Base-by-base conservation (phyloP, 1,140 invertebrate genomes). In the Penaeus japonicus region DNA sequence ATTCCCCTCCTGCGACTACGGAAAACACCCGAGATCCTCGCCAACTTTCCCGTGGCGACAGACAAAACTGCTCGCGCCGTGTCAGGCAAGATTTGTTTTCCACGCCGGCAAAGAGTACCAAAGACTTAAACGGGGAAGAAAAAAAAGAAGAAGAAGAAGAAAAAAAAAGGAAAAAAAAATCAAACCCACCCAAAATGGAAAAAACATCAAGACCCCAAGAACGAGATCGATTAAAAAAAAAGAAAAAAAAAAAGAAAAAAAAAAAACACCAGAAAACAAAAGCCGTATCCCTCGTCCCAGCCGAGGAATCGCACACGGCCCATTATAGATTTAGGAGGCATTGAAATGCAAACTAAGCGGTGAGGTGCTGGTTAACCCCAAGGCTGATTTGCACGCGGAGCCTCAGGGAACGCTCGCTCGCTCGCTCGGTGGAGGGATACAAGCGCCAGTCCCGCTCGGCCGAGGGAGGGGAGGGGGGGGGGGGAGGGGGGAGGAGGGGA, bases 321-420 rank as follows among this genome's bases (percentile, higher is more conserved):
- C 57, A 65, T 82, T 59, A 59, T 62, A 82, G 54, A 82, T 59
- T 82, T 82, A 59, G 54, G 80, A 82, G 80, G 80, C 80, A 82
- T 82, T 82, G 80, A 82, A 82, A 82, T 82, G 80, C 80, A 82
- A 82, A 82, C 55, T 82, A 82, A 65, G 80, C 30, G 80, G 80
- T 82, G 57, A 82, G 80, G 57, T 39, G 80, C 27, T 65, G 80
- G 57, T 65, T 65, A 65, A 82, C 80, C 80, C 47, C 80, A 10
- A n/a, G 24, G n/a, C 27, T 10, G 32, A 65, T 82, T 82, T 82
- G 80, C 30, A 39, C 55, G 80, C 65, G 39, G 39, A 10, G 39
- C 39, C 39, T 39, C 39, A 10, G 39, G 39, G 39, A 39, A 39
- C 39, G 39, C 39, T 39, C 39, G 39, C 39, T n/a, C n/a, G n/a